Percentiles rank a stretch among this genome's conserved stretches.
phyloP scores from a whole-genome alignment of 2,888 invertebrate genomes.

The Ennomos quercinarius region DNA sequence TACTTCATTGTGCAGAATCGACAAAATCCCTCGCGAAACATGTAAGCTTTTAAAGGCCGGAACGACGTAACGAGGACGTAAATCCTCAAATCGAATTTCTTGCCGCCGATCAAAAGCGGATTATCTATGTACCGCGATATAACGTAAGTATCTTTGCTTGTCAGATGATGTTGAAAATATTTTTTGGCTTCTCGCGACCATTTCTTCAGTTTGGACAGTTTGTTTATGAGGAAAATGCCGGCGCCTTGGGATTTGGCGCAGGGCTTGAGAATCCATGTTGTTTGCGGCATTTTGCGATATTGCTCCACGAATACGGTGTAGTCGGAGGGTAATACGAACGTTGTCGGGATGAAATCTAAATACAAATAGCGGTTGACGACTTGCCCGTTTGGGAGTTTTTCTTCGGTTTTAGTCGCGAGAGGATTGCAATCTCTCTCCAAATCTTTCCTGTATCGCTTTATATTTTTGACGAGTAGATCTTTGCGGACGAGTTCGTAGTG shows the following conservation, averaged over 20 bases:
- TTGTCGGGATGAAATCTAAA: constrained; percentile 96
- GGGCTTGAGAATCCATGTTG: constrained; percentile 98
- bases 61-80: constrained; percentile 97
- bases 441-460: constrained; percentile 96
- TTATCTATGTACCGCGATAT: constrained; percentile 98
- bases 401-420: constrained; percentile 89
- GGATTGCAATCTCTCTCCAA: constrained; percentile 94
- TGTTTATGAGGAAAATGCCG: constrained; percentile 97
- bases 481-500: constrained; percentile 97
- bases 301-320: constrained; percentile 98
- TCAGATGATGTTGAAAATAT: constrained; percentile 91
- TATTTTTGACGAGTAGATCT: constrained; percentile 97
- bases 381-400: constrained; percentile 84
- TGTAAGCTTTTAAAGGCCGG: constrained; percentile 95
- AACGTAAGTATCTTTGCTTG: constrained; percentile 94
- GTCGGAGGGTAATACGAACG: constrained; percentile 96
- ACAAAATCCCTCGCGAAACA: constrained; percentile 96
- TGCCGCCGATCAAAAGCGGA: constrained; percentile 96
- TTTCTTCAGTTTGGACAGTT: constrained; percentile 95
- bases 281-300: constrained; percentile 95
- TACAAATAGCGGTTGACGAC: constrained; percentile 89
- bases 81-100: constrained; percentile 96
- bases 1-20: constrained; percentile 98
- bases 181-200: constrained; percentile 95
- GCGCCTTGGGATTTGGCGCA: constrained; percentile 96